phyloP scores from a whole-genome alignment of 2,888 invertebrate species.

The Bombylius major region DNA sequence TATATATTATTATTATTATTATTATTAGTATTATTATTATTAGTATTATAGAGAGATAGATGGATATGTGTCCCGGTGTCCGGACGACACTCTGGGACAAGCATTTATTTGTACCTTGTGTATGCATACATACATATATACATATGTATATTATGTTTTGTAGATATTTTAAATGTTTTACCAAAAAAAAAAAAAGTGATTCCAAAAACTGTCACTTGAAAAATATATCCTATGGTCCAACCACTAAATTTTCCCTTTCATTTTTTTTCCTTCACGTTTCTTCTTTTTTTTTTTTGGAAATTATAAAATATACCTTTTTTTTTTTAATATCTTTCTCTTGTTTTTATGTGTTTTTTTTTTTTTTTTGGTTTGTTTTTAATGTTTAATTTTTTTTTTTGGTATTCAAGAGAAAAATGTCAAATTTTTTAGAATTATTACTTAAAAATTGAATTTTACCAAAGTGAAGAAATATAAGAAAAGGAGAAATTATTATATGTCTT shows the following conservation, averaged over 20 bases:
- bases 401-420: slow-evolving; percentile 6
- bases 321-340: slow-evolving; percentile 8
- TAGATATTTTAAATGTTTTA: background rate
- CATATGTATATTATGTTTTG: background rate
- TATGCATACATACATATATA: background rate
- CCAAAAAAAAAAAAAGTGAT: background rate
- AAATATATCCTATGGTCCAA: slow-evolving; percentile 19
- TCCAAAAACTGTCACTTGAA: slow-evolving; percentile 22
- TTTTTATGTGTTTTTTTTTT: slow-evolving; percentile 8
- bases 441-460: background rate
- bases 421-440: slow-evolving; percentile 5
- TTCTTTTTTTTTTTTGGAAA: slow-evolving; percentile 1
- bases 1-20: no score
- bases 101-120: no score
- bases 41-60: background rate
- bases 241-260: slow-evolving; percentile 14
- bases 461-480: background rate
- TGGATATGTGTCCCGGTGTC: background rate
- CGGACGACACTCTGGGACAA: background rate
- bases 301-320: background rate
- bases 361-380: background rate
- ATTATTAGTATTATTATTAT: no score
- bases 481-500: background rate
- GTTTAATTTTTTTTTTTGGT: background rate
- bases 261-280: slow-evolving; percentile 16